Evolutionary conservation across 2,888 invertebrate species (phyloP).

Genomic region (Plagodis pulveraria): DNA sequence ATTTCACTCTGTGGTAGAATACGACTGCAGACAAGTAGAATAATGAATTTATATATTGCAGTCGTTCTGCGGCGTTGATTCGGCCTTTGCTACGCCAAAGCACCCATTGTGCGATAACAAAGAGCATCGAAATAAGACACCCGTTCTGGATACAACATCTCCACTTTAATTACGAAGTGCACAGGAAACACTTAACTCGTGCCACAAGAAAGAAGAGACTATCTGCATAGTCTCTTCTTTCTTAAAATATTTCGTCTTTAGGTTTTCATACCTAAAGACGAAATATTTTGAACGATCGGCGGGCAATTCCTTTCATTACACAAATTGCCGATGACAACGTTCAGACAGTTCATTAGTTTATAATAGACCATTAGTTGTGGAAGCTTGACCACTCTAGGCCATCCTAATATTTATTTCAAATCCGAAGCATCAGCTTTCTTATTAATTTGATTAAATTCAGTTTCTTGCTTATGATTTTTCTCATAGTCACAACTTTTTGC

Average conservation of each 20-base stretch:
- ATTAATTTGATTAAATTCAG: conserved; percentile 3
- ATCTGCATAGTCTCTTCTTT: no score
- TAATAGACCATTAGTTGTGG: conserved; percentile 44
- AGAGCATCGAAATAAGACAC: conserved; percentile 79
- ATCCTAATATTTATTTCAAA: conserved; percentile 1
- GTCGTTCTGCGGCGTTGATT: conserved; percentile 72
- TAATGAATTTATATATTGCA: conserved; percentile 57
- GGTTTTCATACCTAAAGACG: conserved; percentile 16
- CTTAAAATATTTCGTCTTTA: no score
- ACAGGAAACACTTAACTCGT: conserved; percentile 53
- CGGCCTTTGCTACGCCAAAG: conserved; percentile 80
- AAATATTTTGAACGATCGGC: conserved; percentile 46
- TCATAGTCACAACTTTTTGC: background rate
- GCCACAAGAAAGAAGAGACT: conserved; percentile 20
- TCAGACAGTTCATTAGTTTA: conserved; percentile 51
- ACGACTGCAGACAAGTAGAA: conserved; percentile 28
- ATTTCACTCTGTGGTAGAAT: conserved; percentile 44
- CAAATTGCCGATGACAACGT: conserved; percentile 50
- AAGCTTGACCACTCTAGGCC: conserved; percentile 13
- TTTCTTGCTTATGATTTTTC: background rate
- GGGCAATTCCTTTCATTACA: conserved; percentile 50
- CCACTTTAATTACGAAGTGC: conserved; percentile 60
- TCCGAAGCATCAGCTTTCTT: background rate
- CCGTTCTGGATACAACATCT: conserved; percentile 63
- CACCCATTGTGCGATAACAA: conserved; percentile 75